Base-by-base conservation (phyloP, 2,888 invertebrate genomes). In the Protodeltote pygarga region DNA sequence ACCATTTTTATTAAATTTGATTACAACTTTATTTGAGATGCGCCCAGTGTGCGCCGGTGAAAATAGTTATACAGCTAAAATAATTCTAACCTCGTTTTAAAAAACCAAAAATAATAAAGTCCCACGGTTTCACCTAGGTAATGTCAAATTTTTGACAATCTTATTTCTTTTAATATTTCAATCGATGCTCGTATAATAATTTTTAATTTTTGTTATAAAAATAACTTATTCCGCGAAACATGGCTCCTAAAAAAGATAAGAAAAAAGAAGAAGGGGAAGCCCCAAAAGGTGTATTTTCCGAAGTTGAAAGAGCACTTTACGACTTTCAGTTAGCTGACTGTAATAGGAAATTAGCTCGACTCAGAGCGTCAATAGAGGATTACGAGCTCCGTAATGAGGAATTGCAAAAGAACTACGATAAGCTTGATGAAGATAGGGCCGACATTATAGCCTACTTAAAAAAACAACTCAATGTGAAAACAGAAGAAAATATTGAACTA, bases 401-500 rank as follows among this genome's bases (percentile, higher is more conserved):
- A 41, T 68, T 95, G 8, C 93, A 93, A 48, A 91, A 93, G 35
- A 93, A 94, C 37, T 92, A 95, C 24, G 93, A 93, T 25, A 94
- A 94, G 68, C 78, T 96, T 1, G 96, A 97, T 62, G 95, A 95
- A 77, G 97, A 98, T 71, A 94, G 97, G 52, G 95, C 95, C 3
- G 98, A 98, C 79, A 95, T 98, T 17, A 96, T 97, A 5, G 94
- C 95, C 0, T 96, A 95, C 81, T 90, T 98, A 44, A 97, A 97
- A 73, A 94, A 95, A 68, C 94, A 94, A 1, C 85, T 98, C 3
- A 94, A 94, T 48, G 89, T 95, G 19, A 96, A 95, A 79, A 94
- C 92, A 44, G 93, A 94, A 46, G 94, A 94, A 70, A 96, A 94
- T 64, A 90, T 91, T 44, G 93, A 94, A 59, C 77, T 93, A 0